phyloP scores from a whole-genome alignment of 2,113 vertebrate genomes.

The Leiothrix lutea region DNA sequence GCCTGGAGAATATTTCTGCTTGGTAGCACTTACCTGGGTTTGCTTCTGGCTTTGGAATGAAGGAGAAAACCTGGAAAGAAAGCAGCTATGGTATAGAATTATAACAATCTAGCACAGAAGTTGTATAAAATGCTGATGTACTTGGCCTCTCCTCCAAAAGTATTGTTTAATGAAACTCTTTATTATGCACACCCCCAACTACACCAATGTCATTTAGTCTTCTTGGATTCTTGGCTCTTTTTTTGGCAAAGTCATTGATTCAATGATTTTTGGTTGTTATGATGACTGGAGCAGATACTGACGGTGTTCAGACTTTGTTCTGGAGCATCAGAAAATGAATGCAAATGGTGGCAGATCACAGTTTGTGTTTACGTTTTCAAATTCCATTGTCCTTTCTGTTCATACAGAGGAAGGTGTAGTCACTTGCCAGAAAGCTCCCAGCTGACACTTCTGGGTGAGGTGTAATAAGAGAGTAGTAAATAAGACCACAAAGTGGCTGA shows the following conservation, averaged over 20 bases:
- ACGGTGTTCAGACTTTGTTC: background rate
- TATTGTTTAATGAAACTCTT: background rate
- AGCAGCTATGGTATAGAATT: background rate
- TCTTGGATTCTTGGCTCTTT: background rate
- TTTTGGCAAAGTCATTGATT: background rate
- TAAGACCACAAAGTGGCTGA: background rate
- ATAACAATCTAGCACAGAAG: background rate
- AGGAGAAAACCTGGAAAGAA: background rate
- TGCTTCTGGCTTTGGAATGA: background rate
- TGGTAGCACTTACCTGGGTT: background rate
- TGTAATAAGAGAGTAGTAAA: background rate
- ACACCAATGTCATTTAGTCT: background rate
- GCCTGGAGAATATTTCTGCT: background rate
- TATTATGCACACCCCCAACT: background rate
- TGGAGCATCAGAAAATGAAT: background rate
- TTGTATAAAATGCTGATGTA: background rate
- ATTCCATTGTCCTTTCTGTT: background rate
- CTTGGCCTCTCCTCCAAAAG: background rate
- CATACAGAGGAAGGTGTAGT: background rate
- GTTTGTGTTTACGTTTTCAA: background rate
- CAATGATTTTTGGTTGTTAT: background rate
- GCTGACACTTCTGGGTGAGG: background rate
- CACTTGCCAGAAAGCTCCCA: background rate
- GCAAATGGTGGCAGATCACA: background rate
- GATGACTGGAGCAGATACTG: background rate